Conservation (phyloP, 2,797 vertebrate species). For the Odontamblyopus lacepedii region DNA sequence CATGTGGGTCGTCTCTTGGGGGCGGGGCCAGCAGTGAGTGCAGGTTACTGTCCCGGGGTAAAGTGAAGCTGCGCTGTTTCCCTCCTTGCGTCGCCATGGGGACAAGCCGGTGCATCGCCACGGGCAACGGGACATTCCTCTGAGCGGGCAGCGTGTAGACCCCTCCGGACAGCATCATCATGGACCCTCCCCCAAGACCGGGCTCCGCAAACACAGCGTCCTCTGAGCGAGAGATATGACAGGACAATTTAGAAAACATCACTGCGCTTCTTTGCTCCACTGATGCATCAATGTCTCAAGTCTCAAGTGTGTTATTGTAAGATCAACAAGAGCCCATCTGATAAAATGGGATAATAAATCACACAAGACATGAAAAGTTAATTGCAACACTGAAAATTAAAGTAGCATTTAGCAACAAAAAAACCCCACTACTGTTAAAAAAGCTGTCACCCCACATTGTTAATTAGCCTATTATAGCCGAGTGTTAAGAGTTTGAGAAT, state of each 20-base stretch:
- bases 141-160: slow-evolving; percentile 75
- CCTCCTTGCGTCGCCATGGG: slow-evolving; percentile 76
- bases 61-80: slow-evolving; percentile 94
- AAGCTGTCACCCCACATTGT: neutral
- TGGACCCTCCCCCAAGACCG: slow-evolving; percentile 62
- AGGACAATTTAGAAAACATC: neutral
- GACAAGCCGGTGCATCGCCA: slow-evolving; percentile 71
- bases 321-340: neutral
- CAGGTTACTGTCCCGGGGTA: slow-evolving; percentile 93
- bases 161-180: slow-evolving; percentile 82
- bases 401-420: neutral
- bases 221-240: slow-evolving; percentile 62
- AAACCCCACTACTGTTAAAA: neutral
- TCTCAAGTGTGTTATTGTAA: neutral
- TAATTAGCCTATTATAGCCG: neutral
- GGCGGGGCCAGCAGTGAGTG: slow-evolving; percentile 87
- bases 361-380: neutral
- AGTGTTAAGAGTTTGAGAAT: no score
- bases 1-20: slow-evolving; percentile 81
- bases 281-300: neutral
- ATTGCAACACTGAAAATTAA: neutral
- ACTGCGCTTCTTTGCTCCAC: neutral
- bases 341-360: neutral
- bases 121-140: slow-evolving; percentile 69
- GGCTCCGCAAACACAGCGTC: slow-evolving; percentile 94